Evolutionary conservation across 1,140 invertebrate species (phyloP), one percentile per base, ranked within the genome.

Genomic region (Zaprionus africanus): DNA sequence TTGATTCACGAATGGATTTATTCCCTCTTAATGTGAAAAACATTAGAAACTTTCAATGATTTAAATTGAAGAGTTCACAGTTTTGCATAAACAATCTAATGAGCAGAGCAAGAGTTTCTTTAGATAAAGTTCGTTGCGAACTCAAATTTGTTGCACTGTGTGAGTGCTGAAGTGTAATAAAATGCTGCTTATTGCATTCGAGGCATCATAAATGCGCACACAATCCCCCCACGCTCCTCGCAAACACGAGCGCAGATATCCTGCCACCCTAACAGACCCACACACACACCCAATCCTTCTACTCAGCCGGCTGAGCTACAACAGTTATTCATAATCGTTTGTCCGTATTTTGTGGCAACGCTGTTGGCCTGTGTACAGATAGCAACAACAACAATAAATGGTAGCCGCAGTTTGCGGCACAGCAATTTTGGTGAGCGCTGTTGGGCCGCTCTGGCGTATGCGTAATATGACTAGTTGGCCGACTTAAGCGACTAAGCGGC

Each of bases 291-390:
- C 67, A 36, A 19, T 11, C 43, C 43, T 13, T 22, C 11, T 51
- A 24, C 22, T n/a, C 15, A 46, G 5, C 15, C 38, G 12, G 31
- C 15, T 57, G 28, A 59, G 26, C 26, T 38, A 57, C 60, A 58
- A 76, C 70, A 87, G 83, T 66, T 83, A 88, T 88, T 87, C 84
- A 87, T 83, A 88, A 83, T 87, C 80, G 84, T 87, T 83, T 88
- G 83, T 81, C 77, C 73, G 74, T 75, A 67, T 24, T 71, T 51
- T 68, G 70, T 73, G 43, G 46, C 31, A 19, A 41, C 46, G 61
- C 38, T 63, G 57, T 72, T 54, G 22, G 41, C 58, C 65, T 68
- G 41, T 73, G 81, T 49, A 65, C 64, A n/a, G n/a, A 46, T 38
- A 54, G 26, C 65, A 69, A 43, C 60, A 67, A 34, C 66, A 76